Conservation (phyloP, 2,113 vertebrate genomes). For the Corydoras sp. region DNA sequence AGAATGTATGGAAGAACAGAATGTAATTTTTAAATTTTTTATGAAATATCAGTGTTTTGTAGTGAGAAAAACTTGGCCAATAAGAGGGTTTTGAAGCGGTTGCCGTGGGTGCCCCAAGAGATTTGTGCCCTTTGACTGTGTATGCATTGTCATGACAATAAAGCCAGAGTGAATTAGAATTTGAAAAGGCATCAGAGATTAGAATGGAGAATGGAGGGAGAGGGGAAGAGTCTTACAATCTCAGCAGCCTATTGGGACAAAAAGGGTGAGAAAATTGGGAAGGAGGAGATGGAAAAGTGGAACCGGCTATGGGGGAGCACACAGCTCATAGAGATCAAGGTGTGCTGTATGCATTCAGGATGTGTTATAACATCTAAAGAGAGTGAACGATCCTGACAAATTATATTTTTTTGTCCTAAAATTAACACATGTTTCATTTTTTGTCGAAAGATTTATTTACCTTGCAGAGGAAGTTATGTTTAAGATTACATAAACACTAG, state of each 20-base stretch:
- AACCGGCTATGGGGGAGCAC: background rate
- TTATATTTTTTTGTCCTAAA: too few species aligned
- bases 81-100: conserved; percentile 32
- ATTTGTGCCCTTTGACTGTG: conserved; percentile 49
- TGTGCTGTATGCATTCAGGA: background rate
- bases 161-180: conserved; percentile 59
- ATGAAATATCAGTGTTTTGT: conserved; percentile 3
- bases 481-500: too few species aligned
- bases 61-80: conserved; percentile 26
- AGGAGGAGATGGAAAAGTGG: conserved; percentile 23
- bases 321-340: background rate
- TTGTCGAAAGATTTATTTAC: too few species aligned
- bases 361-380: background rate
- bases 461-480: too few species aligned
- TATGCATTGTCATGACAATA: conserved; percentile 54
- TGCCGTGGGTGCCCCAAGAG: conserved; percentile 55
- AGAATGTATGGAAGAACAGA: too few species aligned
- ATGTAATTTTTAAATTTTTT: too few species aligned
- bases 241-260: conserved; percentile 39
- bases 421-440: too few species aligned
- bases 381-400: too few species aligned
- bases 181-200: conserved; percentile 53
- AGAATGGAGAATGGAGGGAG: conserved; percentile 46
- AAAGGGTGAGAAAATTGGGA: conserved; percentile 23
- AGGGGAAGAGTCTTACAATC: conserved; percentile 51